phyloP scores from a whole-genome alignment of 2,888 invertebrate species.

The Agrotis puta region DNA sequence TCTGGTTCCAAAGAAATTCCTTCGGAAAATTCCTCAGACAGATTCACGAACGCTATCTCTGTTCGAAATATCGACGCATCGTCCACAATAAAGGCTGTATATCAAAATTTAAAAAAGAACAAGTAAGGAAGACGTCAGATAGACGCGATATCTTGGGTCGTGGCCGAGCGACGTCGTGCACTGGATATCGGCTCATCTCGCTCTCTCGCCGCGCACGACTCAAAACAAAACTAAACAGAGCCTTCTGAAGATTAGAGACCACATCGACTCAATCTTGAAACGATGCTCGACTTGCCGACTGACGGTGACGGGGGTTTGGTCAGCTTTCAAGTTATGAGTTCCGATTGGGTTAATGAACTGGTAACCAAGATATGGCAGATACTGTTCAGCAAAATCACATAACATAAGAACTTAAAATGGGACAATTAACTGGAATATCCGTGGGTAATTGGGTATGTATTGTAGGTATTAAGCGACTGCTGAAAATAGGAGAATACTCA shows the following conservation, averaged over 20 bases:
- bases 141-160: conserved; percentile 73
- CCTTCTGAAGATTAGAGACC: conserved; percentile 65
- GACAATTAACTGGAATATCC: no score
- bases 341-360: background rate
- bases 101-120: conserved; percentile 74
- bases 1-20: conserved; percentile 1
- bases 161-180: conserved; percentile 69
- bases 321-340: conserved; percentile 25
- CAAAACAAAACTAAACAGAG: conserved; percentile 69
- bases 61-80: conserved; percentile 66
- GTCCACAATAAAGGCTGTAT: conserved; percentile 71
- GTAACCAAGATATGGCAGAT: background rate
- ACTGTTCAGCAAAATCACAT: background rate
- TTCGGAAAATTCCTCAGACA: conserved; percentile 4
- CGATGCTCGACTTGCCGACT: conserved; percentile 46
- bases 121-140: conserved; percentile 73
- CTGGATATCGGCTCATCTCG: conserved; percentile 75
- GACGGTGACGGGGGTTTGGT: conserved; percentile 28
- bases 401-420: no score
- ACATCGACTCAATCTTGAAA: conserved; percentile 66
- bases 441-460: no score
- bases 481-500: no score
- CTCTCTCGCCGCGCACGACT: conserved; percentile 71
- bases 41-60: conserved; percentile 33
- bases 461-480: no score